Evolutionary conservation across 2,113 vertebrate species (phyloP), one percentile per base, ranked within the genome.

Genomic region (Isurus oxyrinchus): DNA sequence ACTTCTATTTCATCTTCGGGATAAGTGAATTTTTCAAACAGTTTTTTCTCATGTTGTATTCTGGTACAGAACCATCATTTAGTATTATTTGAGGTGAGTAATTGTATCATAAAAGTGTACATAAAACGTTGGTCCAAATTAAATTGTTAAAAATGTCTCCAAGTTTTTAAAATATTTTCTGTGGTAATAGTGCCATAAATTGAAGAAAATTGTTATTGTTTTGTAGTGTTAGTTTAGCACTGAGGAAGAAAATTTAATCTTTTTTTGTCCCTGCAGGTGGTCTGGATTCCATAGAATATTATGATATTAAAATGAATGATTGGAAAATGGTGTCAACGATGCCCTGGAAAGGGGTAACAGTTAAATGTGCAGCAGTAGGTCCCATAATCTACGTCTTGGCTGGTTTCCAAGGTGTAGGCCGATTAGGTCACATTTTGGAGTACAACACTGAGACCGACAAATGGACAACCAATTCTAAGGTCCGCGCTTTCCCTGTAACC

Each of bases 371-470:
- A 10, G 99, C 99, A 0, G 99, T 99, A 44, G 98, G 98, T 49
- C 98, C 98, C 25, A 96, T 98, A 96, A 98, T 99, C 97, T 99
- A 99, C 91, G 99, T 99, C 66, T 97, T 99, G 97, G 99, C 99
- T 35, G 99, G 99, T 86, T 99, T 99, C 97, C 99, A 99, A 97
- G 99, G 99, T n/a, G 99, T 99, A 95, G 99, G 99, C 44, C 98
- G 99, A 49, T 98, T 99, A 88, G 99, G 98, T 96, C 98, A 99
- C 96, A 98, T 99, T 97, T 98, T 99, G 93, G 99, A 99, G 97
- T 99, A 99, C 96, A 98, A 99, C 96, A 99, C 98, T 0, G 99
- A 99, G 97, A 98, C 98, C 66, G 99, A 99, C 97, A 99, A 99
- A 97, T 99, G 99, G 99, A 97, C 98, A 67, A 98, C 98, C 86